Conservation (phyloP, 2,888 invertebrate species). For the Geophilus truncorum region DNA sequence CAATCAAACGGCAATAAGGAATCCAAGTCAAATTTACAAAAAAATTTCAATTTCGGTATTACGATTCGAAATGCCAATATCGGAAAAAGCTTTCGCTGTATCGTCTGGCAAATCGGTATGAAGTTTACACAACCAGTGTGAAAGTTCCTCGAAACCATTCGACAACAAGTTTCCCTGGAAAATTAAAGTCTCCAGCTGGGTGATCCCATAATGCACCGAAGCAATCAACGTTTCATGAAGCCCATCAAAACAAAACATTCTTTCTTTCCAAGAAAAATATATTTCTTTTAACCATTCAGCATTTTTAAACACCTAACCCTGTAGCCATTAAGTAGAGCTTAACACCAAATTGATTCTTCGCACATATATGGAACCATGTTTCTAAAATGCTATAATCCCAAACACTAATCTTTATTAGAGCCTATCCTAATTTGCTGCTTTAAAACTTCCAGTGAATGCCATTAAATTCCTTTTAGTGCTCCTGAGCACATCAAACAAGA, state of each 20-base stretch:
- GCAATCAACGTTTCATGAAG: not conserved
- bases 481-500: not conserved
- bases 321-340: not conserved
- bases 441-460: not conserved
- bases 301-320: not conserved
- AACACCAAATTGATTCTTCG: not conserved
- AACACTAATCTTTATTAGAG: not conserved
- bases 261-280: not conserved
- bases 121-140: not conserved
- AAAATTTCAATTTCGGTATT: too few relatives aligned
- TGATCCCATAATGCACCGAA: not conserved
- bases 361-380: not conserved
- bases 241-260: not conserved
- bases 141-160: not conserved
- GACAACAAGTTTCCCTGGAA: not conserved
- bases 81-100: not conserved
- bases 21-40: not conserved
- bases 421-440: not conserved
- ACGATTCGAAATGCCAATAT: not conserved
- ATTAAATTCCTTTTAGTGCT: not conserved
- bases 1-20: not conserved
- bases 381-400: not conserved
- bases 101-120: not conserved
- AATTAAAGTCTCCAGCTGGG: not conserved
- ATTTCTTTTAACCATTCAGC: not conserved